Conservation (phyloP, 2,113 vertebrate species). For the Colaptes auratus region DNA sequence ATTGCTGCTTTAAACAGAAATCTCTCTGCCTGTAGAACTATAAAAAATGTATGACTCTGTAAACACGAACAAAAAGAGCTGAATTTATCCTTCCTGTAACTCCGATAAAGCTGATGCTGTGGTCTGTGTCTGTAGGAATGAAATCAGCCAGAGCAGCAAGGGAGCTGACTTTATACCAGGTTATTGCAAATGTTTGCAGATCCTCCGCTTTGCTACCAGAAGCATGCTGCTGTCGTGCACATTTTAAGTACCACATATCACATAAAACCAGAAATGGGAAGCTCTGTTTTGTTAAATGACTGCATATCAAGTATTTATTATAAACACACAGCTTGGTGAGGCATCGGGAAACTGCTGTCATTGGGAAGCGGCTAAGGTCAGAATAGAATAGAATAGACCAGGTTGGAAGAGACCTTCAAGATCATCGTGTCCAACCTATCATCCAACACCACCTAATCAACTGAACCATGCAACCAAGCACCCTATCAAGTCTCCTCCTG, state of each 20-base stretch:
- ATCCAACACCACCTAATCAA: no score
- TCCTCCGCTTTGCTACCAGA: neutral
- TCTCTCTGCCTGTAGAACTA: neutral
- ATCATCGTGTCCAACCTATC: no score
- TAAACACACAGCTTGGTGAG: neutral
- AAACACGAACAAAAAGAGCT: neutral
- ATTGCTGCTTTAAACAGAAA: constrained; percentile 29
- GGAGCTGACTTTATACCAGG: neutral
- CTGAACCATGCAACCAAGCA: no score
- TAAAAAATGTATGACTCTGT: constrained; percentile 30
- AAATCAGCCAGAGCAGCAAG: neutral
- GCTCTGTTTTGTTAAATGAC: neutral
- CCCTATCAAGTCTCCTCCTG: no score
- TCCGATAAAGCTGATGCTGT: neutral
- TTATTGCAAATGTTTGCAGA: neutral
- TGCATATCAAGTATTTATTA: neutral
- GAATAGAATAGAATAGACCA: no score
- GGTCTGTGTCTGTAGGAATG: neutral
- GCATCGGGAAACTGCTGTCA: neutral
- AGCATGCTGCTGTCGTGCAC: neutral
- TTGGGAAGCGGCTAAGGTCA: neutral
- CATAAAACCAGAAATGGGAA: neutral
- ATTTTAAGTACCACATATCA: neutral
- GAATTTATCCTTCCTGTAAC: constrained; percentile 16
- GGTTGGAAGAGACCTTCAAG: no score